A percentile compares a stretch with the other conserved stretches of the same genome.
Conservation (phyloP, 2,113 vertebrate genomes). For the Epinephelus cyanopodus region DNA sequence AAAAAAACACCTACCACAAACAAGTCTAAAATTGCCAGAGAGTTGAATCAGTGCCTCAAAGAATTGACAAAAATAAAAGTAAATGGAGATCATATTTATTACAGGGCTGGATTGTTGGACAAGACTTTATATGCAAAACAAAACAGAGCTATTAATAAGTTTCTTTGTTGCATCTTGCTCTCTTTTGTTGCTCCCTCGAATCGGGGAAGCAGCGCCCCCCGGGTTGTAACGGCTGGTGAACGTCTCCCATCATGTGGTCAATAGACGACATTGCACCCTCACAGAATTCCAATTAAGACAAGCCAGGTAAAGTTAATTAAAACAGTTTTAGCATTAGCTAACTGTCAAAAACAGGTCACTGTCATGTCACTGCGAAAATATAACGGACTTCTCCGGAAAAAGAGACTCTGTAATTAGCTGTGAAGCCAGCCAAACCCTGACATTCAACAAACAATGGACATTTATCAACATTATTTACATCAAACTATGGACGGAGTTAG, state of each 20-base stretch:
- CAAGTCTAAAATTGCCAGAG: too few species aligned
- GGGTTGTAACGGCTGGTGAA: neutral
- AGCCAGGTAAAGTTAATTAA: neutral
- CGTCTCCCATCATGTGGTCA: neutral
- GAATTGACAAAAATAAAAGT: too few species aligned
- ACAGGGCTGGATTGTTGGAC: too few species aligned
- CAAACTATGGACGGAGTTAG: neutral
- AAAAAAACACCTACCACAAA: too few species aligned
- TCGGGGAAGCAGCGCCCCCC: slow-evolving; percentile 30
- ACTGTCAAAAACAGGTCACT: too few species aligned
- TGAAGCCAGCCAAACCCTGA: neutral
- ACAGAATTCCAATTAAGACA: neutral
- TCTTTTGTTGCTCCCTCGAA: too few species aligned
- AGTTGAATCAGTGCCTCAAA: too few species aligned
- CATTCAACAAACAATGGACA: neutral
- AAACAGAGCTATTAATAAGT: too few species aligned
- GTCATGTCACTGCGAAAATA: neutral
- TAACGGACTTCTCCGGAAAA: neutral
- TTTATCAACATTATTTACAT: neutral
- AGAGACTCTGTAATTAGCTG: neutral
- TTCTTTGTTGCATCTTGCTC: too few species aligned
- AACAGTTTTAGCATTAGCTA: too few species aligned
- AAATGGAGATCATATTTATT: too few species aligned
- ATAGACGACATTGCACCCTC: neutral
- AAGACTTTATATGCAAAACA: too few species aligned